Base-by-base conservation (phyloP, 2,888 invertebrate species). In the Axea sp. region DNA sequence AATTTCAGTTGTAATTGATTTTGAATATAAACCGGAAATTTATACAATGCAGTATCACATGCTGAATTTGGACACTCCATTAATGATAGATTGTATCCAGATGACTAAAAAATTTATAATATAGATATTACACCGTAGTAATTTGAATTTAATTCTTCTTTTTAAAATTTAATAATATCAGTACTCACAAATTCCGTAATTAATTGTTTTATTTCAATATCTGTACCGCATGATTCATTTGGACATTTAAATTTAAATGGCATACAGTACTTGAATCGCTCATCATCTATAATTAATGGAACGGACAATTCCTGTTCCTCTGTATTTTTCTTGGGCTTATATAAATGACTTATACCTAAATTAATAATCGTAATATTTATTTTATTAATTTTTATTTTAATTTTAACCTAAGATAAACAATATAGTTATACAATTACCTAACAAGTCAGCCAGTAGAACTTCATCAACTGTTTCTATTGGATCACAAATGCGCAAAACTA, bases 401-500 rank as follows among this genome's bases (percentile, higher is more conserved):
- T n/a, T n/a, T n/a, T n/a, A n/a, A n/a, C n/a, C n/a, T n/a, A n/a
- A n/a, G n/a, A n/a, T n/a, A n/a, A n/a, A n/a, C n/a, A 19, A 22
- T 49, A 31, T 15, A 49, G n/a, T 57, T 26, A 41, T 19, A n/a
- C n/a, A 7, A 59, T 92, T 86, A 80, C 98, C 98, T 62, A 99
- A 90, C 84, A 94, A 94, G 82, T 95, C 93, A 0, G 99, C 99
- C 72, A 99, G 93, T 74, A 95, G 91, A 47, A 94, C 94, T 1
- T 95, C 92, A 88, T 98, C 98, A 76, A 96, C 95, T 6, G 96
- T 97, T 76, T 97, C 96, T 35, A 99, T 95, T 0, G 98, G 98
- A 76, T 97, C 97, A 84, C 97, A 96, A 83, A 99, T 93, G 77
- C 99, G 92, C 17, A 96, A 93, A 72, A 99, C 94, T 0, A 99